A percentile compares a stretch with the other conserved stretches of the same genome.
These are phyloP conservation scores for Venustoraphidia nigricollis DNA, from an alignment of 2,888 invertebrate species.

Conservation along the genomic window DNA sequence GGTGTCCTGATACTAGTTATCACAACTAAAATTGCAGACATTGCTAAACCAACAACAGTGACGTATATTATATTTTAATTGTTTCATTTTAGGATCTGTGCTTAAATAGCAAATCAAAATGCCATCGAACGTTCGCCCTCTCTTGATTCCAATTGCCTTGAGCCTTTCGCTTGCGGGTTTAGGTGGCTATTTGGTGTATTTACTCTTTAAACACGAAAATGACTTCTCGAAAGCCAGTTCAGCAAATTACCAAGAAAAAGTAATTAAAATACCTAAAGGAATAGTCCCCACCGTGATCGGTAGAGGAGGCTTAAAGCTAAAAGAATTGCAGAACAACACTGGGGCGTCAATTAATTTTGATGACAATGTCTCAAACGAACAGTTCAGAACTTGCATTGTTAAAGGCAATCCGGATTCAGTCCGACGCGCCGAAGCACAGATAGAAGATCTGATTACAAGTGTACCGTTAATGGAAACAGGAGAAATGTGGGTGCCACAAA, in stretches of 20 bases:
- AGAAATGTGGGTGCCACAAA: conserved; percentile 48
- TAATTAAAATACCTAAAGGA: conserved; percentile 44
- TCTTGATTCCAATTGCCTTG: conserved; percentile 36
- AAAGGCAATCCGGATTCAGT: conserved; percentile 50
- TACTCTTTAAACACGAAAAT: conserved; percentile 46
- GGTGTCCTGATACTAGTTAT: too few relatives aligned
- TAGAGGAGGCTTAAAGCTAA: conserved; percentile 59
- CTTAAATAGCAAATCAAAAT: conserved; percentile 14
- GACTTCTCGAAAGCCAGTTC: conserved; percentile 29
- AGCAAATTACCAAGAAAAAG: conserved; percentile 31
- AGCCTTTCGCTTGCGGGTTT: conserved; percentile 55
- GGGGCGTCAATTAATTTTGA: conserved; percentile 41
- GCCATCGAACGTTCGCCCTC: conserved; percentile 13
- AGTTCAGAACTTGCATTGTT: conserved; percentile 50
- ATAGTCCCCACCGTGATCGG: conserved; percentile 54
- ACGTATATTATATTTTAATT: too few relatives aligned
- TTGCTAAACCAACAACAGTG: too few relatives aligned
- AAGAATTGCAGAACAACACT: conserved; percentile 56
- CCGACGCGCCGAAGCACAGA: conserved; percentile 52
- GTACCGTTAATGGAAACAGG: conserved; percentile 53
- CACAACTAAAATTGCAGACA: too few relatives aligned
- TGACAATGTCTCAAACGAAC: conserved; percentile 34
- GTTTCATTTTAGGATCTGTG: too few relatives aligned
- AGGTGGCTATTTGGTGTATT: conserved; percentile 51
- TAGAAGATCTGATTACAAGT: conserved; percentile 50